Conservation (phyloP, 1,140 invertebrate genomes). For the Drosophila neocordata region DNA sequence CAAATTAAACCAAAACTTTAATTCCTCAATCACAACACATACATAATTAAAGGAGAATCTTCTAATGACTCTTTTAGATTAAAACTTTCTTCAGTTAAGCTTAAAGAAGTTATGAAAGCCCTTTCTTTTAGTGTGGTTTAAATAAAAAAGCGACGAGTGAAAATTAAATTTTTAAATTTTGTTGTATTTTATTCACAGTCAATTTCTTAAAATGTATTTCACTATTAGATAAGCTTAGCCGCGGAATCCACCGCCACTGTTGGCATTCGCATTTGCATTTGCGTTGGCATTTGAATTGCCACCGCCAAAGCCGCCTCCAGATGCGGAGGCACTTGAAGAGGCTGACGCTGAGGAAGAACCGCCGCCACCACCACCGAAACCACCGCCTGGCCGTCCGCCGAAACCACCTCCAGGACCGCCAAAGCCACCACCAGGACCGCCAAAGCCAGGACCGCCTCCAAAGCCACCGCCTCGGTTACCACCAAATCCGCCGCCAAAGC, state of each 20-base stretch:
- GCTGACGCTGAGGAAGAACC: conserved; percentile 23
- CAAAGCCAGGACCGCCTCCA: background rate
- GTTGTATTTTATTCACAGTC: background rate
- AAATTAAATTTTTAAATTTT: background rate
- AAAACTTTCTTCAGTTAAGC: too few relatives aligned
- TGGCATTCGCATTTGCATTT: too few relatives aligned
- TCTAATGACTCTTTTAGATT: too few relatives aligned
- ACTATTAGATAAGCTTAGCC: conserved; percentile 17
- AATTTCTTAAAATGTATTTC: conserved; percentile 31
- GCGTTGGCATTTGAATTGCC: background rate
- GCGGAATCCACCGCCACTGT: conserved; percentile 10
- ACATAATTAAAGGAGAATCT: too few relatives aligned
- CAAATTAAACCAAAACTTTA: too few relatives aligned
- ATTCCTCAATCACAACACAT: too few relatives aligned
- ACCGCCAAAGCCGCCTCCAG: conserved; percentile 21
- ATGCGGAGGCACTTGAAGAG: conserved; percentile 30
- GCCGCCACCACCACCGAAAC: conserved; percentile 16
- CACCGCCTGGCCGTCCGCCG: background rate
- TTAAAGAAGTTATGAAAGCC: too few relatives aligned
- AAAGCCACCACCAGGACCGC: conserved; percentile 21
- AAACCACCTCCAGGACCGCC: conserved; percentile 27
- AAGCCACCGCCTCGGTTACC: conserved; percentile 10
- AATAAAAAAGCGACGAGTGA: background rate
- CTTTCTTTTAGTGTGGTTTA: too few relatives aligned
- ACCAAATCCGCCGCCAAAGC: conserved; percentile 24